phyloP scores from a whole-genome alignment of 1,140 invertebrate species.

The Heliconius nattereri region DNA sequence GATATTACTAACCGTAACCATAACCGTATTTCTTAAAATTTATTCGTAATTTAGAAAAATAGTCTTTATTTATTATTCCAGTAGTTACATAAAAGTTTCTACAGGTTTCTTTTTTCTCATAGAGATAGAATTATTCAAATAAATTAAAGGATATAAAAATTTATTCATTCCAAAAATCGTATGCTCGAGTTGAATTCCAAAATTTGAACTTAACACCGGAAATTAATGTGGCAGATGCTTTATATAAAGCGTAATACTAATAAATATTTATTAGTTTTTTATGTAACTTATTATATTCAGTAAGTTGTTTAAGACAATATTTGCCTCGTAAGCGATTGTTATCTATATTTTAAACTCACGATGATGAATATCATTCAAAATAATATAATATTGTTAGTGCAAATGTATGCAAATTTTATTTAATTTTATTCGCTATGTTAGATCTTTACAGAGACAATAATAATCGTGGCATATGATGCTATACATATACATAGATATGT shows the following conservation, averaged over 20 bases:
- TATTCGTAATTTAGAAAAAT: not conserved
- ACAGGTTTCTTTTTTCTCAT: not conserved
- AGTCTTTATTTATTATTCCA: not conserved
- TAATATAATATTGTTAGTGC: too few species aligned
- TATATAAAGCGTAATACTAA: not conserved
- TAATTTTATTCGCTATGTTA: not conserved
- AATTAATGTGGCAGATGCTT: not conserved
- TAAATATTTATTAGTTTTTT: not conserved
- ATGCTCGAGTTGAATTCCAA: not conserved
- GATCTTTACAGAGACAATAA: not conserved
- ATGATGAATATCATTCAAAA: not conserved
- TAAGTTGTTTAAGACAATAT: not conserved
- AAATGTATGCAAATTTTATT: too few species aligned
- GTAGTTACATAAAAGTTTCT: not conserved
- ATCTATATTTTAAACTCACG: not conserved
- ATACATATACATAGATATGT: not conserved
- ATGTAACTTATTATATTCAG: not conserved
- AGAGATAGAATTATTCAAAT: not conserved
- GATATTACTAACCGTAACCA: slow-evolving; percentile 1
- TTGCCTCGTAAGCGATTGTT: not conserved
- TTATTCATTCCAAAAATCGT: not conserved
- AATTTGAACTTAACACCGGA: not conserved
- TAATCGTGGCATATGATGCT: not conserved
- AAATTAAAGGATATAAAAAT: not conserved
- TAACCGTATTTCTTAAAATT: not conserved